Evolutionary conservation across 1,140 invertebrate genomes (phyloP).

Genomic region (Chironomus striatipennis): DNA sequence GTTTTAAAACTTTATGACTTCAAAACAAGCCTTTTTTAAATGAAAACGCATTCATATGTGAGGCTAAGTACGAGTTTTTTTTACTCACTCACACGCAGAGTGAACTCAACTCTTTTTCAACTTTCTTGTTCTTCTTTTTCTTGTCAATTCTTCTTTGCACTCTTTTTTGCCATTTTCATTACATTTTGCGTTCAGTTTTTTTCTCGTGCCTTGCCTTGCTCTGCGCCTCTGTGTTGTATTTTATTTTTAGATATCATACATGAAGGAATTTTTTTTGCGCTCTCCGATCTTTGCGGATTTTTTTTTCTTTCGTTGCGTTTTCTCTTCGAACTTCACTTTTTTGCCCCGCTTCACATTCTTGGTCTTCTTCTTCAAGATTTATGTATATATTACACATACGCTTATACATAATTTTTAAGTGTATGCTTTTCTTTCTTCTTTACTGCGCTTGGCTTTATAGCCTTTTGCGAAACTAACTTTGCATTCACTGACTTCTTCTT

Average conservation of each 20-base stretch:
- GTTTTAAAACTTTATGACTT: too few relatives aligned
- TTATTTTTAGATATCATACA: conserved; percentile 14
- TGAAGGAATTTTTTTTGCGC: conserved; percentile 7
- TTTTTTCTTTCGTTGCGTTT: background rate
- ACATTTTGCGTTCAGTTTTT: background rate
- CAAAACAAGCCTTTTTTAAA: too few relatives aligned
- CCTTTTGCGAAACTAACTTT: background rate
- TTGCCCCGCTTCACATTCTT: conserved; percentile 11
- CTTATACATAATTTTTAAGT: too few relatives aligned
- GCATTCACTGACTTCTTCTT: background rate
- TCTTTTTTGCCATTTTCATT: conserved; percentile 5
- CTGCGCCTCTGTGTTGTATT: background rate
- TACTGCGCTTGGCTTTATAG: background rate
- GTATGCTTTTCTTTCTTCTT: background rate
- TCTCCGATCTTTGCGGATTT: conserved; percentile 1
- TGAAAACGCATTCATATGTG: too few relatives aligned
- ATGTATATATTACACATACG: background rate
- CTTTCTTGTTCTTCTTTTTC: background rate
- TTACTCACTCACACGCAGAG: too few relatives aligned
- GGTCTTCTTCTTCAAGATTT: background rate
- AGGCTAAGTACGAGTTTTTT: too few relatives aligned
- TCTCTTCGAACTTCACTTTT: conserved; percentile 11
- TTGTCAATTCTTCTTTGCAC: background rate
- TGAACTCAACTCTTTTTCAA: too few relatives aligned
- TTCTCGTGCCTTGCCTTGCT: too few relatives aligned